Base-by-base conservation (phyloP, 2,797 vertebrate genomes). In the Tiaroga cobitis region DNA sequence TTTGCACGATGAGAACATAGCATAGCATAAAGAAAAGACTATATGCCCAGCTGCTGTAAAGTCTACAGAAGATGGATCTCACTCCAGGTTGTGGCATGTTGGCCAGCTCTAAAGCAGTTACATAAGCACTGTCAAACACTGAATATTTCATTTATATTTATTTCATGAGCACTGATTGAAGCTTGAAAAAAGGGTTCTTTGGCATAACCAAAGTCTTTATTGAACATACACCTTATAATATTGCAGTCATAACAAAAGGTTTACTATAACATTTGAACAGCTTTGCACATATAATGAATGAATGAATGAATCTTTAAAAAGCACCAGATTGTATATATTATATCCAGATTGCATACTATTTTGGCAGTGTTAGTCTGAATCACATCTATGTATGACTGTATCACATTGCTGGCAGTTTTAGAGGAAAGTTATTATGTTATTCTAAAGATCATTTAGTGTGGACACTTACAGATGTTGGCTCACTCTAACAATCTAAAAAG, bases 91-190 rank as follows among this genome's bases (percentile, higher is more conserved):
- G 69, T 87, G 84, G 69, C 83, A 46, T 68, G 4, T 7, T 84
- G 87, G 68, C 87, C 67, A 67, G 85, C 46, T 65, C 34, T 84
- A 70, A 84, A 59, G 51, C 51, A 86, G 34, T 29, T 75, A 67
- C 29, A 82, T 54, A n/a, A 80, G 4, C 63, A 39, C 18, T 67
- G 87, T 61, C 76, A 83, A 87, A 76, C 29, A 63, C 46, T 81
- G 80, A 84, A 87, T 86, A 54, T 77, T 82, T 79, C n/a, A 82
- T 88, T 80, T 54, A 68, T 77, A 67, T n/a, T n/a, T n/a, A n/a
- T n/a, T n/a, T n/a, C n/a, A n/a, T 59, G 39, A 82, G 49, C 24
- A 72, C 9, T 82, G 63, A 67, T 67, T 70, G 37, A 77, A 80
- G 19, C 77, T 81, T 39, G 32, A 59, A 70, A 54, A 21, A 37